Base-by-base conservation (phyloP, 2,797 vertebrate species). In the Garrulus glandarius region DNA sequence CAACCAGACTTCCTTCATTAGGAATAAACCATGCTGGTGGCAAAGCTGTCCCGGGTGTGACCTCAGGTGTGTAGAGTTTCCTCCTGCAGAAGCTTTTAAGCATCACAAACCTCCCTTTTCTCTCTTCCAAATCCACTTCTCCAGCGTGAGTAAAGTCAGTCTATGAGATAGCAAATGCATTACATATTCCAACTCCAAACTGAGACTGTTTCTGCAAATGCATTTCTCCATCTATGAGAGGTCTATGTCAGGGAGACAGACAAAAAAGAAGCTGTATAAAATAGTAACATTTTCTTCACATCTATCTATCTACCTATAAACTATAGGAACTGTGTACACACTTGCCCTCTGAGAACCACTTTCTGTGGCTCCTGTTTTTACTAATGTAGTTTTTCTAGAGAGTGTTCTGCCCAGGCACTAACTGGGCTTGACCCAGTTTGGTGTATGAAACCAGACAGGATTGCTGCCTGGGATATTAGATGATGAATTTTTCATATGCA, bases 341-440 rank as follows among this genome's bases (percentile, higher is more conserved):
- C 2, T 15, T 4, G 1, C 46, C 16, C 37, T 75, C 72, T 37
- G 60, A 95, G 30, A 68, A 61, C 6, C 20, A 50, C 36, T 71
- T 84, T 72, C 67, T 43, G 7, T 27, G 32, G 19, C 23, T 43
- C 14, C 27, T 63, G 26, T 82, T 52, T 69, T 82, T 49, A n/a
- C 56, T 69, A 21, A 72, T 18, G 15, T 15, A 20, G 3, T 23
- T 89, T 49, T 86, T 75, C 49, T 75, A 37, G 47, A 65, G 19
- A 61, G 10, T 36, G 77, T 60, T 41, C 75, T 76, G 56, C 37
- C 43, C 64, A 53, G 37, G 13, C 71, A 53, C 37, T 77, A 64
- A n/a, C 84, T 34, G 75, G 60, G 18, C 30, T 82, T 93, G 86
- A 74, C 91, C 84, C 84, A 91, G 27, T 92, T 92, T 75, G 69